A percentile compares a stretch with the other conserved stretches of the same genome.
Conservation (phyloP, 1,140 invertebrate genomes). For the Drosophila watanabei region DNA sequence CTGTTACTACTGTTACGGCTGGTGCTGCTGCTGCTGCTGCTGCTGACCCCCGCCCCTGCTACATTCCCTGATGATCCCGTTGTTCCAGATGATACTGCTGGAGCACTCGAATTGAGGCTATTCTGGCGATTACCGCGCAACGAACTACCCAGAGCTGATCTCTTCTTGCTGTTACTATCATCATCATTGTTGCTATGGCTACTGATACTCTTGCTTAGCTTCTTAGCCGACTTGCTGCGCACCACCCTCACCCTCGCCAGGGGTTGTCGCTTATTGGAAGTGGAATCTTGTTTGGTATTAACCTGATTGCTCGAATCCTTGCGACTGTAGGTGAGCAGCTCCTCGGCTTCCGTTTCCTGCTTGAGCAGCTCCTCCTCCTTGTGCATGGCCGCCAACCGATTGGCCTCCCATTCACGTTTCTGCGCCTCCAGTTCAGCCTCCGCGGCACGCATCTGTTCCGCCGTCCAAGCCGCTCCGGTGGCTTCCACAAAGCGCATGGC, state of each 20-base stretch:
- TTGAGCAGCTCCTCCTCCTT: slow-evolving; percentile 90
- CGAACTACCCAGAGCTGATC: slow-evolving; percentile 11
- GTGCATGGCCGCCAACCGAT: slow-evolving; percentile 90
- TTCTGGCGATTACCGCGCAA: slow-evolving; percentile 25
- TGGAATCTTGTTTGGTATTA: slow-evolving; percentile 87
- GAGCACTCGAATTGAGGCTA: slow-evolving; percentile 66
- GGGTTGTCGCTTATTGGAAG: slow-evolving; percentile 42
- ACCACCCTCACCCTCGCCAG: slow-evolving; percentile 34
- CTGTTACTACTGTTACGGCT: slow-evolving; percentile 38
- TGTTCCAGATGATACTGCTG: slow-evolving; percentile 21
- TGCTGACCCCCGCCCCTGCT: slow-evolving; percentile 9
- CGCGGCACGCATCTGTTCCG: slow-evolving; percentile 94
- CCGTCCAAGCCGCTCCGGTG: slow-evolving; percentile 93
- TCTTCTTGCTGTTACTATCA: slow-evolving; percentile 18
- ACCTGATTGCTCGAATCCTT: slow-evolving; percentile 93
- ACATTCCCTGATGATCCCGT: slow-evolving; percentile 3
- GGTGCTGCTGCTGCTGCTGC: slow-evolving; percentile 17
- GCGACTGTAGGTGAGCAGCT: slow-evolving; percentile 90
- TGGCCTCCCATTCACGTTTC: slow-evolving; percentile 97
- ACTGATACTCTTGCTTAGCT: slow-evolving; percentile 53
- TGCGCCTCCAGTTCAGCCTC: slow-evolving; percentile 96
- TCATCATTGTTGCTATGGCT: slow-evolving; percentile 27
- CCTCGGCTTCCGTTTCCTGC: slow-evolving; percentile 88
- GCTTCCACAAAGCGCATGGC: slow-evolving; percentile 96
- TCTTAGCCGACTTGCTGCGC: slow-evolving; percentile 58